Percentiles rank a stretch among this genome's conserved stretches.
Conservation (phyloP, 2,797 vertebrate species). For the Pagetopsis macropterus region DNA sequence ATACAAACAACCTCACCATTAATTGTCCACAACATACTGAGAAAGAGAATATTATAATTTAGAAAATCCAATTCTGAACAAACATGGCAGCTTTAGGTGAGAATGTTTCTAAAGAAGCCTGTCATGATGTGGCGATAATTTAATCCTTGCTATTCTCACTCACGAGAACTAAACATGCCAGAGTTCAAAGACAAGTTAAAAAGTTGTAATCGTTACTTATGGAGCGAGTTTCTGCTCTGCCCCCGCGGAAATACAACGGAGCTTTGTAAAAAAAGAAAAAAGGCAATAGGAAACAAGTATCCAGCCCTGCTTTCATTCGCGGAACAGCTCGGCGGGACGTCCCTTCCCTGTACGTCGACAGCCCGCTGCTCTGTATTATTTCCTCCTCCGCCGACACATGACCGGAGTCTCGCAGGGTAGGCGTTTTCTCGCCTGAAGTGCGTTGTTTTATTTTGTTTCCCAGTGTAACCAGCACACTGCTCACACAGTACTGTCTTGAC, state of each 20-base stretch:
- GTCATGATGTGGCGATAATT: background rate
- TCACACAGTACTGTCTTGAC: conserved; percentile 3
- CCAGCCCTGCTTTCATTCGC: background rate
- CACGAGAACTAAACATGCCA: conserved; percentile 37
- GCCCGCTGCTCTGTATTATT: conserved; percentile 36
- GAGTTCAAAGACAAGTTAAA: conserved; percentile 25
- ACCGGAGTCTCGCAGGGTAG: conserved; percentile 45
- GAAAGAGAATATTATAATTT: too few relatives aligned
- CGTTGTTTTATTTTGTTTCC: conserved; percentile 33
- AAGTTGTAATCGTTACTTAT: conserved; percentile 10
- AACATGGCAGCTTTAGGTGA: background rate
- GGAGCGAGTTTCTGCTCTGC: background rate
- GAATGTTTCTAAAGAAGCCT: background rate
- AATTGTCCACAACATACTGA: background rate
- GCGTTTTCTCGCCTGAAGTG: conserved; percentile 50
- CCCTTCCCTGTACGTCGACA: conserved; percentile 40
- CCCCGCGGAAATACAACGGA: background rate
- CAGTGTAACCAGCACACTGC: conserved; percentile 1
- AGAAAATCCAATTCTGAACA: too few relatives aligned
- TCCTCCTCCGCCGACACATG: conserved; percentile 33
- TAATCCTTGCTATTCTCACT: conserved; percentile 46
- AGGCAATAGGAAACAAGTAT: conserved; percentile 15
- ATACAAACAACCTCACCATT: background rate
- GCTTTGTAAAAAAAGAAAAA: conserved; percentile 13
- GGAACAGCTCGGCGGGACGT: conserved; percentile 56